These are phyloP conservation scores for Polylopha cassiicola DNA, from an alignment of 2,888 invertebrate species.

Conservation along the genomic window DNA sequence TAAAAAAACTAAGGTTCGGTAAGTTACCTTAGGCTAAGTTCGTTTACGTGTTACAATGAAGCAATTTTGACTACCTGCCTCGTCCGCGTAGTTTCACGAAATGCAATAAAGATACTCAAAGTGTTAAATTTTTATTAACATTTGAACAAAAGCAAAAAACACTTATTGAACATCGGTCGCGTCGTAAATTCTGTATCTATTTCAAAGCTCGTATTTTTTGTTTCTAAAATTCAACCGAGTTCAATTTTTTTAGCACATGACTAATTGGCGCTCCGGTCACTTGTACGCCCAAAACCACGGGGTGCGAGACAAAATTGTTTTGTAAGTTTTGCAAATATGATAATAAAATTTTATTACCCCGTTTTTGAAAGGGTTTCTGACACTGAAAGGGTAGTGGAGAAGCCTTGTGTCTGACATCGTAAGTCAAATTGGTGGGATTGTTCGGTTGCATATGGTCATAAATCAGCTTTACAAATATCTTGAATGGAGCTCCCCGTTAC, in stretches of 20 bases:
- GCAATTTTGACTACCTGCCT: slow-evolving; percentile 34
- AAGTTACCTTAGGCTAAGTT: no score
- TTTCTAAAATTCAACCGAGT: slow-evolving; percentile 53
- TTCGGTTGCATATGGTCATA: slow-evolving; percentile 71
- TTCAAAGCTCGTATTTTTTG: slow-evolving; percentile 57
- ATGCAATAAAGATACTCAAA: slow-evolving; percentile 49
- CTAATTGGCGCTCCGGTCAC: slow-evolving; percentile 59
- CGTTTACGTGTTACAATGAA: slow-evolving; percentile 28
- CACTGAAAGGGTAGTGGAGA: slow-evolving; percentile 66
- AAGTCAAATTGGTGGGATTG: slow-evolving; percentile 68
- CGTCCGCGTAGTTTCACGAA: slow-evolving; percentile 22
- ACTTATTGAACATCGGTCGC: slow-evolving; percentile 47
- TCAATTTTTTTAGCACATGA: slow-evolving; percentile 56
- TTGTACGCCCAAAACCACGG: slow-evolving; percentile 47
- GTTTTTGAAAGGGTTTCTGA: slow-evolving; percentile 71
- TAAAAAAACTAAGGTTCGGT: no score
- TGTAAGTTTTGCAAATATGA: slow-evolving; percentile 70
- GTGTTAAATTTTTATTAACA: slow-evolving; percentile 67
- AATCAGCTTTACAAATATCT: slow-evolving; percentile 66
- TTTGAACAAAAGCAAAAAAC: slow-evolving; percentile 58
- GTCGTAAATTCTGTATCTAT: slow-evolving; percentile 62
- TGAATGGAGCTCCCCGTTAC: slow-evolving; percentile 59
- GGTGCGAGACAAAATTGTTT: slow-evolving; percentile 60
- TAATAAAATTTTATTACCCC: slow-evolving; percentile 75
- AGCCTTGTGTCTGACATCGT: slow-evolving; percentile 52